phyloP scores from a whole-genome alignment of 2,888 invertebrate genomes.

The Macrophya annulata region DNA sequence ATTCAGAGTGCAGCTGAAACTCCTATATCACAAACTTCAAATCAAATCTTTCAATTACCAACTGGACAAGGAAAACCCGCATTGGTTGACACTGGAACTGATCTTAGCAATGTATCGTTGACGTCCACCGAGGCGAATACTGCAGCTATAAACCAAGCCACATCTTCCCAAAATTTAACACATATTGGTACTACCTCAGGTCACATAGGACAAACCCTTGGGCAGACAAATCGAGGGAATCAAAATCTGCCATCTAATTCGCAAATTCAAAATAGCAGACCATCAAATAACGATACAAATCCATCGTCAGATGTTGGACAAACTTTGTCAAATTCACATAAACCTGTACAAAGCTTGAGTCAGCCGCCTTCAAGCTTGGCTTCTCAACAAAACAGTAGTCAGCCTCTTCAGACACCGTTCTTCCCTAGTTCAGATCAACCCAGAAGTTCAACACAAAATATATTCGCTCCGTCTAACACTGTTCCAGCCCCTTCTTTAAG shows the following conservation, averaged over 20 bases:
- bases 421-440: slow-evolving; percentile 32
- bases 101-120: slow-evolving; percentile 13
- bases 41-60: slow-evolving; percentile 14
- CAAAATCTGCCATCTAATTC: slow-evolving; percentile 43
- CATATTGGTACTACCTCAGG: not conserved
- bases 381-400: slow-evolving; percentile 46
- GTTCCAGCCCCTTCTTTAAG: slow-evolving; percentile 29
- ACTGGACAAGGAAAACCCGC: slow-evolving; percentile 1
- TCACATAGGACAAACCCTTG: slow-evolving; percentile 8
- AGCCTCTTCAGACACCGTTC: slow-evolving; percentile 33
- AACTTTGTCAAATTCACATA: slow-evolving; percentile 8
- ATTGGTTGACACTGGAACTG: not conserved
- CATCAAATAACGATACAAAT: not conserved
- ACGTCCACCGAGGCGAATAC: not conserved
- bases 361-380: slow-evolving; percentile 35
- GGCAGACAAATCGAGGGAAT: slow-evolving; percentile 44
- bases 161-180: slow-evolving; percentile 18
- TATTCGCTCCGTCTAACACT: slow-evolving; percentile 45
- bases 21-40: not conserved
- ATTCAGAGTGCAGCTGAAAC: slow-evolving; percentile 52
- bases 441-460: slow-evolving; percentile 55
- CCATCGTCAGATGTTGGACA: slow-evolving; percentile 34
- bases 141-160: not conserved
- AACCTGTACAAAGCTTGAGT: slow-evolving; percentile 34
- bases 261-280: slow-evolving; percentile 38